phyloP scores from a whole-genome alignment of 1,140 invertebrate genomes.

The Xylocopa sonorina region DNA sequence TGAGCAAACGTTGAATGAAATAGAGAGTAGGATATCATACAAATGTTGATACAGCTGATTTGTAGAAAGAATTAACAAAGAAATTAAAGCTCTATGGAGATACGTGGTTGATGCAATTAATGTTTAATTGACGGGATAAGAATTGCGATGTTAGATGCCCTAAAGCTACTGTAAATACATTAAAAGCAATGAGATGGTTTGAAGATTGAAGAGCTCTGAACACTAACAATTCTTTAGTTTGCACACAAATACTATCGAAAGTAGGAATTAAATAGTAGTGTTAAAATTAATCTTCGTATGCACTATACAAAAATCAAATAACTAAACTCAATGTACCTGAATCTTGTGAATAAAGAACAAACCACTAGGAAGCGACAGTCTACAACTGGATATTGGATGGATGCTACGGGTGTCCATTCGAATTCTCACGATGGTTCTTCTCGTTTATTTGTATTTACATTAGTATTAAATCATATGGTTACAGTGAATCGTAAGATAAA shows the following conservation, averaged over 20 bases:
- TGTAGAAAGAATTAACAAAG: not conserved
- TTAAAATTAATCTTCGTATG: too few species aligned
- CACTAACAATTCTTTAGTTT: too few species aligned
- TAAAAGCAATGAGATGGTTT: too few species aligned
- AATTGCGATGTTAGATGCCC: too few species aligned
- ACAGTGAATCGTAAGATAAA: constrained; percentile 47
- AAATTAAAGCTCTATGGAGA: not conserved
- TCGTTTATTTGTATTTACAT: constrained; percentile 55
- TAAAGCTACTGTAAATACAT: too few species aligned
- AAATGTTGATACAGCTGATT: not conserved
- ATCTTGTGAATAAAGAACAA: not conserved
- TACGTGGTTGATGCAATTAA: not conserved
- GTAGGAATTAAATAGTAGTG: not conserved
- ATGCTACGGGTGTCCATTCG: not conserved
- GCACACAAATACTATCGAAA: too few species aligned
- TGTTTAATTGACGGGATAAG: too few species aligned
- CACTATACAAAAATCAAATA: too few species aligned
- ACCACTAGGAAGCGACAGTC: not conserved
- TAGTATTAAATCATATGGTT: constrained; percentile 51
- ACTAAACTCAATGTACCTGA: not conserved
- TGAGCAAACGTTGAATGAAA: too few species aligned
- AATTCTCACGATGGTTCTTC: constrained; percentile 25
- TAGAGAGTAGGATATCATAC: not conserved
- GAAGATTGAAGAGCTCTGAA: too few species aligned
- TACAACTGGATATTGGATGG: not conserved